These are phyloP conservation scores for Oreohelix idahoensis DNA, from an alignment of 1,140 invertebrate genomes.

Conservation along the genomic window DNA sequence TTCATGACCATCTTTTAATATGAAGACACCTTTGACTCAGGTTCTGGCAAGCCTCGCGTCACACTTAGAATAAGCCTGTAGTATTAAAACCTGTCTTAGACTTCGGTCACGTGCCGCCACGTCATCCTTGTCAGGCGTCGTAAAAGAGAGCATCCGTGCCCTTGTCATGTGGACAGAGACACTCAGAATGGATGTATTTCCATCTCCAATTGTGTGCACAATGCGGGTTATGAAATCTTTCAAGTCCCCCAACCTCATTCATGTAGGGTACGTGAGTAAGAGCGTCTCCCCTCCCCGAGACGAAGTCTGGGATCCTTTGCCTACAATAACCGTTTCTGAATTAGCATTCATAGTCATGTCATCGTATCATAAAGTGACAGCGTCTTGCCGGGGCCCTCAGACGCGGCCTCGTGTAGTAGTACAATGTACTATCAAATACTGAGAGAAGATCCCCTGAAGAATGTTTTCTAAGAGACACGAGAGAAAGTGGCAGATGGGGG, in stretches of 20 bases:
- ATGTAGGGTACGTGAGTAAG: not conserved
- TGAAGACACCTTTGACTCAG: too few relatives aligned
- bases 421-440: not conserved
- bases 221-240: not conserved
- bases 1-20: too few relatives aligned
- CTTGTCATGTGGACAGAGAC: not conserved
- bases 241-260: not conserved
- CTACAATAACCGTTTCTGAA: not conserved
- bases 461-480: not conserved
- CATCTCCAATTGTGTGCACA: too few relatives aligned
- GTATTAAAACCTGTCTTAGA: not conserved
- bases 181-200: not conserved
- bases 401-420: not conserved
- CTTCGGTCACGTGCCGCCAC: not conserved
- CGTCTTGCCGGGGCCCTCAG: not conserved
- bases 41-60: too few relatives aligned
- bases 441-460: not conserved
- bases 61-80: not conserved
- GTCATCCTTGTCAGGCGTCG: not conserved
- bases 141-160: too few relatives aligned
- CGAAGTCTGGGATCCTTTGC: not conserved
- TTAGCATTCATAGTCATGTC: constrained; percentile 30
- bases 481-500: constrained; percentile 6
- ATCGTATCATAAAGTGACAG: not conserved
- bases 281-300: not conserved